These are phyloP conservation scores for Calephelis perditalis DNA, from an alignment of 2,888 invertebrate genomes.

Conservation along the genomic window DNA sequence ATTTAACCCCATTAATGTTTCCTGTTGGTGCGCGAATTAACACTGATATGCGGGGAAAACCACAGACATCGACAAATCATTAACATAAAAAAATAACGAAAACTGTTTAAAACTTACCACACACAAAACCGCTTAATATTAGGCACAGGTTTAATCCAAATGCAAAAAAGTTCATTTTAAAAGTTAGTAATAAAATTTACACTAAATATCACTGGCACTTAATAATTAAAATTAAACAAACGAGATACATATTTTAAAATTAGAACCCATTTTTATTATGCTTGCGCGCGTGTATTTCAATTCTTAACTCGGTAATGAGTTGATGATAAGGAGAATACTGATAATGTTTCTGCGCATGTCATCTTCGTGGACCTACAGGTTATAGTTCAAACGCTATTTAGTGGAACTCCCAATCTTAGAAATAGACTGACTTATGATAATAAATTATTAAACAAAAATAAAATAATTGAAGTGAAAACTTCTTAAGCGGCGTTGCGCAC, in stretches of 20 bases:
- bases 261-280: slow-evolving; percentile 9
- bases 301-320: slow-evolving; percentile 12
- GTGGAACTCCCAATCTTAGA: slow-evolving; percentile 1
- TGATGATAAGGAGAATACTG: slow-evolving; percentile 31
- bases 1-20: no score
- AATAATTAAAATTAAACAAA: not conserved
- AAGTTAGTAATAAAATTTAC: not conserved
- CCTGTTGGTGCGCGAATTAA: no score
- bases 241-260: slow-evolving; percentile 2
- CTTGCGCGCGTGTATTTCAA: slow-evolving; percentile 11
- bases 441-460: not conserved
- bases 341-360: slow-evolving; percentile 62
- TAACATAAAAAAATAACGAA: no score
- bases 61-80: no score
- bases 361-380: slow-evolving; percentile 23
- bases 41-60: no score
- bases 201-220: slow-evolving; percentile 8
- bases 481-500: no score
- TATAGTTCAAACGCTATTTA: slow-evolving; percentile 9
- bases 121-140: not conserved
- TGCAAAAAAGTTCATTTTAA: not conserved
- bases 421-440: not conserved
- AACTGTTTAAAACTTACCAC: not conserved
- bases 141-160: not conserved
- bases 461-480: no score